phyloP scores from a whole-genome alignment of 2,113 vertebrate genomes.

The Centropus unirufus region DNA sequence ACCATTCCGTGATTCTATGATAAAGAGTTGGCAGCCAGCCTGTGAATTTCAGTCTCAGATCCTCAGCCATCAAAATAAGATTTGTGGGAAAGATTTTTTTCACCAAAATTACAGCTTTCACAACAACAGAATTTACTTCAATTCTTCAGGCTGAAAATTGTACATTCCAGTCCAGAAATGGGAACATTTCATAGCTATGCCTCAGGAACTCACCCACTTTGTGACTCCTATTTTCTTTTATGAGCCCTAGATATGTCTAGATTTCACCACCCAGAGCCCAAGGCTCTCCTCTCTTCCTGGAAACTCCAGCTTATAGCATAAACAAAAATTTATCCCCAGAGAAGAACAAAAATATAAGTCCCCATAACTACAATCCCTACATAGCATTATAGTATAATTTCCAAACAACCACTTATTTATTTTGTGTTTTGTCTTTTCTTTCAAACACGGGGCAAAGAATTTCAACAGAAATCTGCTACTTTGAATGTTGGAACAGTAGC shows the following conservation, averaged over 20 bases:
- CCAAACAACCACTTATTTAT: neutral
- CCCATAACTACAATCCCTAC: neutral
- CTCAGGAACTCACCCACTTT: neutral
- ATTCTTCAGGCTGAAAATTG: neutral
- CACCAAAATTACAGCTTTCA: neutral
- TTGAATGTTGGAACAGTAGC: neutral
- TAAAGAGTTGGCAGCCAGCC: neutral
- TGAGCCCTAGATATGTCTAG: neutral
- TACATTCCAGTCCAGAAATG: neutral
- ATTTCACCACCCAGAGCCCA: neutral
- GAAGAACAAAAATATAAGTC: neutral
- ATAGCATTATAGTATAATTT: neutral
- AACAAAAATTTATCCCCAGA: neutral
- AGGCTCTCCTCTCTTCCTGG: neutral
- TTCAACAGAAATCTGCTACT: neutral
- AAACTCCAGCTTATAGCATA: neutral
- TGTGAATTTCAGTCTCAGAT: neutral
- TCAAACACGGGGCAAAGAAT: neutral
- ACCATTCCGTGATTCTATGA: neutral
- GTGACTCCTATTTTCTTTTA: neutral
- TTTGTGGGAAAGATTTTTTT: neutral
- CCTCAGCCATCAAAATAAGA: neutral
- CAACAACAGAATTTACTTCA: neutral
- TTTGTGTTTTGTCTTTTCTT: neutral
- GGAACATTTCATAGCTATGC: neutral